Evolutionary conservation across 2,797 vertebrate species (phyloP).

Genomic region (Poeciliopsis paucimaculata): DNA sequence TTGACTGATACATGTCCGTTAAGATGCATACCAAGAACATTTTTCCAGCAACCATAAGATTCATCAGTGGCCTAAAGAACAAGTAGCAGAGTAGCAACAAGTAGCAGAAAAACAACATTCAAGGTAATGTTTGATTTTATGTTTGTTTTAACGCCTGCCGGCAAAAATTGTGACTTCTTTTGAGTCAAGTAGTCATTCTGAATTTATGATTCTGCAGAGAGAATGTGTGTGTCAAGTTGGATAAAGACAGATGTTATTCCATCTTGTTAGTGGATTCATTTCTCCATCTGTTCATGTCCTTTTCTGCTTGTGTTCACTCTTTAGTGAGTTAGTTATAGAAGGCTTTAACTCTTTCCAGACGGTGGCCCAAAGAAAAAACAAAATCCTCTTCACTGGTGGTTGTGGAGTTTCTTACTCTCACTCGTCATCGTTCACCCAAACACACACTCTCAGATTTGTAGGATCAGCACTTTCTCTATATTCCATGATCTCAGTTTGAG

Average conservation of each 20-base stretch:
- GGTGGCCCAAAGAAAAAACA: background rate
- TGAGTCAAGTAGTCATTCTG: background rate
- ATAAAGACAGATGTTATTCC: background rate
- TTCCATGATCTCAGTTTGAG: background rate
- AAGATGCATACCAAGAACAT: background rate
- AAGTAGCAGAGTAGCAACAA: background rate
- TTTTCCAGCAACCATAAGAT: background rate
- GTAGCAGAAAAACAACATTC: background rate
- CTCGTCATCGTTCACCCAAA: background rate
- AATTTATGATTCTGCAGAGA: background rate
- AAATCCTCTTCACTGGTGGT: background rate
- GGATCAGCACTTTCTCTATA: background rate
- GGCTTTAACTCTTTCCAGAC: background rate
- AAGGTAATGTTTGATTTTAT: background rate
- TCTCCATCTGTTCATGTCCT: background rate
- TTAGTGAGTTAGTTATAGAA: background rate
- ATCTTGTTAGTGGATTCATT: background rate
- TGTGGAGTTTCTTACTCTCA: background rate
- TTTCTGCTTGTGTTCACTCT: background rate
- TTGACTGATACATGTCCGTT: background rate
- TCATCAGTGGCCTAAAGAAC: background rate
- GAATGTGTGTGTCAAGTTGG: background rate
- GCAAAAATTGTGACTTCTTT: background rate
- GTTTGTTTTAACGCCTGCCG: background rate
- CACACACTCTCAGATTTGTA: background rate